Base-by-base conservation (phyloP, 2,888 invertebrate species). In the Apamea anceps region DNA sequence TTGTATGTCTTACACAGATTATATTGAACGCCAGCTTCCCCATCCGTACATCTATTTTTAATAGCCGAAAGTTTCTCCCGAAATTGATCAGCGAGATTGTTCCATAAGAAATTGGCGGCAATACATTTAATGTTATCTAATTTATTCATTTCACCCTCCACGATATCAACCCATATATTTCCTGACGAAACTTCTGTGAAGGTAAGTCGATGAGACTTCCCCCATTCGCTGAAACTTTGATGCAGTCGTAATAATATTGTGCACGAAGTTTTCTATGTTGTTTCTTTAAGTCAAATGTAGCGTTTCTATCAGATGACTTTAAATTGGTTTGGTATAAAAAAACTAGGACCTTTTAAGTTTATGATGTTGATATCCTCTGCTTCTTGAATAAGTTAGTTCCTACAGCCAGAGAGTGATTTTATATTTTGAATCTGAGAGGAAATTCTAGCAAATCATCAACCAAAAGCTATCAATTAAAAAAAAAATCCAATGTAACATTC, bases 41-140 rank as follows among this genome's bases (percentile, higher is more conserved):
- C 32, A 72, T 48, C 80, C 75, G 63, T 18, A 70, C n/a, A 62
- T 75, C 70, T 81, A 70, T 84, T 85, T 76, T 75, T 87, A 87
- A 84, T 80, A 66, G 77, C 63, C 62, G 37, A 72, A 85, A 82
- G 63, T 84, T 85, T 75, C 74, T 66, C 73, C 77, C 76, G 60
- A 81, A 86, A 86, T 85, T 87, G 80, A 87, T 90, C 83, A 86
- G 72, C 5, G 60, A 77, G 75, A 85, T 88, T 84, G 79, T 83
- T 90, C 82, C 81, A 65, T 82, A 86, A 84, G 85, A 87, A 90
- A 90, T 90, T 85, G 86, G 81, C 18, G 45, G 90, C 86, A 88
- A 89, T 90, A 86, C 84, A 89, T 91, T 89, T 90, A 88, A 88
- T 90, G 90, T 90, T 90, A 91, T 92, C 90, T 91, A 88, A 93